Base-by-base conservation (phyloP, 2,113 vertebrate species). In the Hippocampus zosterae region DNA sequence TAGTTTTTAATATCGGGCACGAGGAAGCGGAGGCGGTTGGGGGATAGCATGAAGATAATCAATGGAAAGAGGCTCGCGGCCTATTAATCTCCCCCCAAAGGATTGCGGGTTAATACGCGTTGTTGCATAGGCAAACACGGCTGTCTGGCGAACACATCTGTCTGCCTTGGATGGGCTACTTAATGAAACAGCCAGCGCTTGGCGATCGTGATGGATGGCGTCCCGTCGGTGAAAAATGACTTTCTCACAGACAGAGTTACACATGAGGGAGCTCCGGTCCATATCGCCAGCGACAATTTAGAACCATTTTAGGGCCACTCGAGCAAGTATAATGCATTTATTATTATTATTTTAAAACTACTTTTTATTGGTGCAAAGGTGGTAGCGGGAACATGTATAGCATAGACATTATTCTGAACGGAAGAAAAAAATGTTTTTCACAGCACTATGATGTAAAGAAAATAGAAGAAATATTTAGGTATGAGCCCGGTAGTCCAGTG, bases 1-100 rank as follows among this genome's bases (percentile, higher is more conserved):
- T 92, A 92, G 88, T 91, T 92, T 93, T 92, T 91, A 92, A 92
- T 91, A 92, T 91, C 85, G 78, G 85, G 85, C 86, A 79, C 77
- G 78, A 80, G 78, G 81, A 85, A 77, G 81, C 2, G 16, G 57
- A 25, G 53, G 53, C 1, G 53, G 60, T 67, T n/a, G n/a, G 81
- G 83, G 85, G 86, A 89, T 90, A 80, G 88, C 81, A 77, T 88
- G 78, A 83, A 92, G 89, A 92, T 92, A 92, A 92, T 92, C 91
- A 91, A 92, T 92, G 91, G 86, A 88, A 91, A 88, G 85, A 87
- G 83, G 79, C 86, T 88, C 81, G 85, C 81, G 88, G 88, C 80
- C 91, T 90, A 91, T 92, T 92, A 91, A 92, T 92, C 90, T 91
- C 82, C 83, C 83, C 91, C 85, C 88, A 84, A 90, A 88, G 88